Evolutionary conservation across 2,888 invertebrate genomes (phyloP), one percentile per base, ranked within the genome.

Genomic region (Anorthoa munda): DNA sequence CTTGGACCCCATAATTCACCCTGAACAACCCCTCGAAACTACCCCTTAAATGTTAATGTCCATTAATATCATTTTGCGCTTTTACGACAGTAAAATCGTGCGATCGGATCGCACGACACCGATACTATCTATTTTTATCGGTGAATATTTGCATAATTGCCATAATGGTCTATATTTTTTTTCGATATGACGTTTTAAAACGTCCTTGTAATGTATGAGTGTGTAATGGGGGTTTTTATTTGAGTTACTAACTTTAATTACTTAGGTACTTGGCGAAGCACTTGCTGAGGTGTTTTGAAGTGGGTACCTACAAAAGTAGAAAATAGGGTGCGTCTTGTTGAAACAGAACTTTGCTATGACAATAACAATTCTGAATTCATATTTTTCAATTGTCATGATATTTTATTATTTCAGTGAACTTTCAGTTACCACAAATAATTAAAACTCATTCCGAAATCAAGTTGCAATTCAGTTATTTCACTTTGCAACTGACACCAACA

Each of bases 51-150:
- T 93, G 93, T 90, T 91, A 94, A 94, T 93, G 83, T 82, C 86
- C 90, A 93, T 94, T 93, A 92, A 94, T 94, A 94, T 92, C 88
- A 93, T 94, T 93, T 91, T 91, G 89, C 93, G 92, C 90, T 92
- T 90, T 89, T 89, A 88, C 85, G 79, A 84, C 90, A 91, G 90
- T 92, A 92, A 93, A 93, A 94, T 92, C 90, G 89, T 86, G 88
- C 91, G 85, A 92, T 92, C 90, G 91, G 90, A 94, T 94, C 92
- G 91, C 79, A 78, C 84, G 89, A 91, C 91, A 90, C 83, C 86
- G 93, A 92, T 93, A 89, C 86, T 90, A 92, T 92, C 91, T 85
- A 88, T 89, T 92, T 91, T 94, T 93, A 93, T 92, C 87, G 90
- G 69, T 65, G 67, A 63, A 86, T 87, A 94, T 95, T 94, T 93